A percentile compares a stretch with the other conserved stretches of the same genome.
These are phyloP conservation scores for Probaryconus sp. DNA, from an alignment of 1,140 invertebrate species.

Conservation along the genomic window DNA sequence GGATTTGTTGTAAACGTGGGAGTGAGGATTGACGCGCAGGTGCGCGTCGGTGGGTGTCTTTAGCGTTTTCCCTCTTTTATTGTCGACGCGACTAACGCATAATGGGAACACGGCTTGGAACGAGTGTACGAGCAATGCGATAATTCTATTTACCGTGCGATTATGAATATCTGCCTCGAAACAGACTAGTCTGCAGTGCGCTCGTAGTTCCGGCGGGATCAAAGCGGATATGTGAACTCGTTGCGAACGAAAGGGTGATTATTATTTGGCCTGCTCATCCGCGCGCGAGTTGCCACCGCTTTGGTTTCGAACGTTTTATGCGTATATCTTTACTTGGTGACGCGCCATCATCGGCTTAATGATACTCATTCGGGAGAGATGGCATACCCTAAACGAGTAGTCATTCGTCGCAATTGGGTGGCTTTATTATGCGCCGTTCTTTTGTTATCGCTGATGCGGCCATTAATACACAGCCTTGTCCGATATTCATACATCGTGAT, in stretches of 20 bases:
- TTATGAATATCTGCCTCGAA: slow-evolving; percentile 64
- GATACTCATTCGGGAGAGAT: slow-evolving; percentile 3
- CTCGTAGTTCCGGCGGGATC: slow-evolving; percentile 57
- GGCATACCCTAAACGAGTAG: neutral
- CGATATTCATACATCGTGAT: no score
- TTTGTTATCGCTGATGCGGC: no score
- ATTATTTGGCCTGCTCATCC: slow-evolving; percentile 49
- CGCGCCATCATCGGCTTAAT: slow-evolving; percentile 33
- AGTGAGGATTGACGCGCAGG: slow-evolving; percentile 8
- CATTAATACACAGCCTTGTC: no score
- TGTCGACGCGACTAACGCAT: slow-evolving; percentile 41
- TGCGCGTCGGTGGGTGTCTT: slow-evolving; percentile 13
- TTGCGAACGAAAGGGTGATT: slow-evolving; percentile 46
- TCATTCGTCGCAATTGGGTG: no score
- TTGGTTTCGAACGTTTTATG: slow-evolving; percentile 29
- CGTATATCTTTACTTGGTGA: slow-evolving; percentile 37
- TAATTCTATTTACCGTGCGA: slow-evolving; percentile 67
- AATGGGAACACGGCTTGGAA: slow-evolving; percentile 52
- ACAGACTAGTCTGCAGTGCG: slow-evolving; percentile 49
- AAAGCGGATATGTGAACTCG: slow-evolving; percentile 54
- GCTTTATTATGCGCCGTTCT: no score
- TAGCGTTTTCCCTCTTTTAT: slow-evolving; percentile 32
- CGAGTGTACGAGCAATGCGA: slow-evolving; percentile 56
- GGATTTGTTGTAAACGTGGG: slow-evolving; percentile 44
- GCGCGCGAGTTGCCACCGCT: slow-evolving; percentile 30